These are phyloP conservation scores for Microtus montanus DNA, from an alignment of 2,113 vertebrate genomes.

Conservation along the genomic window DNA sequence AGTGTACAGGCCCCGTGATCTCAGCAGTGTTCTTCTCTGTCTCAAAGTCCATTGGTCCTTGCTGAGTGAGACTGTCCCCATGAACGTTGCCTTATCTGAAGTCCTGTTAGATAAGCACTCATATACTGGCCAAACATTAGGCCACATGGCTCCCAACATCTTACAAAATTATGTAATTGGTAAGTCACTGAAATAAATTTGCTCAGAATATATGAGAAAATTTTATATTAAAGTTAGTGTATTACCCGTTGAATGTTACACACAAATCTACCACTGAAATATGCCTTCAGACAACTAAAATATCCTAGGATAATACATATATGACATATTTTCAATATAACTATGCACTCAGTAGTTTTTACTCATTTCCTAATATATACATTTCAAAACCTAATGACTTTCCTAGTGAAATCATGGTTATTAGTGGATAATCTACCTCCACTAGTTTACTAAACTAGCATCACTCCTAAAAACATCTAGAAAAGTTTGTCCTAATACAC, in stretches of 20 bases:
- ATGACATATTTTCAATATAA: neutral
- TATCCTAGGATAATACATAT: neutral
- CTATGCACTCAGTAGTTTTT: neutral
- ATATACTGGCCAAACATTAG: too few relatives aligned
- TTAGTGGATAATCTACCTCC: neutral
- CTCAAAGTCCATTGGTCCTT: too few relatives aligned
- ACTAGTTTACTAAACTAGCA: neutral
- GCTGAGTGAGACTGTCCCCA: too few relatives aligned
- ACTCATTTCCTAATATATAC: neutral
- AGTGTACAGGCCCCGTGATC: too few relatives aligned
- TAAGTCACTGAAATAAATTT: neutral
- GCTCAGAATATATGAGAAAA: neutral
- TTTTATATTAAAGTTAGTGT: constrained; percentile 5
- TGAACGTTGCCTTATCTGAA: too few relatives aligned
- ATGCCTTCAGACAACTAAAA: neutral
- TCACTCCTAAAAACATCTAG: neutral
- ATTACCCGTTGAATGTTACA: neutral
- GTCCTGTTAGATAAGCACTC: too few relatives aligned
- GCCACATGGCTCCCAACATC: too few relatives aligned
- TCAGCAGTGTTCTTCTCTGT: too few relatives aligned
- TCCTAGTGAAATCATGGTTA: neutral
- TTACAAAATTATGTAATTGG: neutral
- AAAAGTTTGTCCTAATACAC: neutral
- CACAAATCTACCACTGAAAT: neutral
- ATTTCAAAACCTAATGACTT: neutral